A percentile compares a stretch with the other conserved stretches of the same genome.
phyloP scores from a whole-genome alignment of 2,113 vertebrate species.

The Nerophis lumbriciformis region DNA sequence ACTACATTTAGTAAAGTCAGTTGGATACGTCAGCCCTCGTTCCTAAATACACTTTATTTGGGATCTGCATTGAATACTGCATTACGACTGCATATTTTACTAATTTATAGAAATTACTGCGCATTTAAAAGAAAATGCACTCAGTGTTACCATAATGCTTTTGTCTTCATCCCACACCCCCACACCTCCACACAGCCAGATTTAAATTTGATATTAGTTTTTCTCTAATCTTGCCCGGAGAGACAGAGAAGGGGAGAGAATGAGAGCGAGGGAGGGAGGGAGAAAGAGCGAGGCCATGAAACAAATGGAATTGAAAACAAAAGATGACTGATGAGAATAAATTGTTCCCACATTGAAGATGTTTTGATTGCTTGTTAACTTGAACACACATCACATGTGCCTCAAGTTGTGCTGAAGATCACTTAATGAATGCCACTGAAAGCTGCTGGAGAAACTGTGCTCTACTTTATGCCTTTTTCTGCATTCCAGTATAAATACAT shows the following conservation, averaged over 20 bases:
- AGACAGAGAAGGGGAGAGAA: not conserved
- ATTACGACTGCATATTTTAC: not conserved
- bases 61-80: too few relatives aligned
- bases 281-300: not conserved
- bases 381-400: constrained; percentile 1
- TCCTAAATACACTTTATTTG: too few relatives aligned
- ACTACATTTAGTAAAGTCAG: not conserved
- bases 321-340: constrained; percentile 8
- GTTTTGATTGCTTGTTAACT: constrained; percentile 19
- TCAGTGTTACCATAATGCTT: not conserved
- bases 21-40: too few relatives aligned
- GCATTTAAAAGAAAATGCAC: not conserved
- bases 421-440: constrained; percentile 12
- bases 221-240: not conserved
- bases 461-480: too few relatives aligned
- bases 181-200: not conserved
- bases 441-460: not conserved
- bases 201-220: not conserved
- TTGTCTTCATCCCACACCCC: not conserved
- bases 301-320: constrained; percentile 13
- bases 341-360: constrained; percentile 16
- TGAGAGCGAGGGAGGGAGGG: not conserved
- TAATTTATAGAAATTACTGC: not conserved
- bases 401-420: constrained; percentile 11
- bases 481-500: not conserved